These are phyloP conservation scores for Zaprionus kolodkinae DNA, from an alignment of 1,140 invertebrate genomes.

Conservation along the genomic window DNA sequence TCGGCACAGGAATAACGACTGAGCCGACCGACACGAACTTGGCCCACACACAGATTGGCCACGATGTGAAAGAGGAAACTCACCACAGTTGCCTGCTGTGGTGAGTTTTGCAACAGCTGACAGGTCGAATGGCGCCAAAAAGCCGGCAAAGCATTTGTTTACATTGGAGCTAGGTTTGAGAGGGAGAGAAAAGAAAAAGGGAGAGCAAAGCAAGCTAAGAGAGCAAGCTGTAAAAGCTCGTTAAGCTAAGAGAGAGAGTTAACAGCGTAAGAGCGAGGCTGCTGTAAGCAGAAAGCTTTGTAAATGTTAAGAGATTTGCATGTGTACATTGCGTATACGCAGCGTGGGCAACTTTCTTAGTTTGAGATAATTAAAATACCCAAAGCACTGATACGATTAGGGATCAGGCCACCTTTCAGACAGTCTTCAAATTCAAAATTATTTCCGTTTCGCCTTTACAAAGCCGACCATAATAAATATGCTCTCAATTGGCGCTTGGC, in stretches of 20 bases:
- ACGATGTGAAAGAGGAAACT: constrained; percentile 32
- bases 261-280: constrained; percentile 37
- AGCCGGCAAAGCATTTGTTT: constrained; percentile 55
- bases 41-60: constrained; percentile 63
- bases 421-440: neutral
- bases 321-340: constrained; percentile 9
- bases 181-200: neutral
- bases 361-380: too few relatives aligned
- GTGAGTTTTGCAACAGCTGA: constrained; percentile 60
- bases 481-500: constrained; percentile 27
- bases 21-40: constrained; percentile 41
- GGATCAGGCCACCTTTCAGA: too few relatives aligned
- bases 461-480: constrained; percentile 14
- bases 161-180: constrained; percentile 31
- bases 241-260: constrained; percentile 27
- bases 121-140: constrained; percentile 53
- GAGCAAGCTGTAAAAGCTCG: constrained; percentile 30
- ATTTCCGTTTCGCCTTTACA: neutral
- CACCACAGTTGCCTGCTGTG: constrained; percentile 48
- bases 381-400: too few relatives aligned
- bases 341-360: neutral
- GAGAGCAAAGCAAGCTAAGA: neutral
- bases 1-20: constrained; percentile 74
- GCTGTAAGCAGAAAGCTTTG: constrained; percentile 45
- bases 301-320: neutral